Percentiles rank a stretch among this genome's conserved stretches.
phyloP scores from a whole-genome alignment of 2,888 invertebrate species.

The Brachylomia viminalis region DNA sequence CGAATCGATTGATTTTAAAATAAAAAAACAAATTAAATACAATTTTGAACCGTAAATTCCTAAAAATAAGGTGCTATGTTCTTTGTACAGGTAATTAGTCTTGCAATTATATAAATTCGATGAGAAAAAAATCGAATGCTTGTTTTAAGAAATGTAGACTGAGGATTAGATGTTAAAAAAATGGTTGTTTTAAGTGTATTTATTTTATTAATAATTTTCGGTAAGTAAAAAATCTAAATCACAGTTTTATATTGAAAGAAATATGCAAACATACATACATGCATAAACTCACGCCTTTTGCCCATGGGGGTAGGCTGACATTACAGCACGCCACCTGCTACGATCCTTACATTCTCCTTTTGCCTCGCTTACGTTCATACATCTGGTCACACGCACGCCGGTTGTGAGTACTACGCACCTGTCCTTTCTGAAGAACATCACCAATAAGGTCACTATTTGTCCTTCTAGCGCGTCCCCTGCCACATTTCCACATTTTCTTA shows the following conservation, averaged over 20 bases:
- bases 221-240: constrained; percentile 35
- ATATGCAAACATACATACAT: no score
- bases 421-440: no score
- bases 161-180: constrained; percentile 7
- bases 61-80: not conserved
- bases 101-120: constrained; percentile 48
- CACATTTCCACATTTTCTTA: no score
- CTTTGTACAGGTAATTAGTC: not conserved
- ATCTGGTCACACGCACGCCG: no score
- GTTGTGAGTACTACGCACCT: no score
- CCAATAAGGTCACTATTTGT: no score
- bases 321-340: no score
- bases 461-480: no score
- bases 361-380: no score
- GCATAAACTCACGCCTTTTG: no score
- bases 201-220: constrained; percentile 41
- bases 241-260: not conserved
- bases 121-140: not conserved
- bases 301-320: no score
- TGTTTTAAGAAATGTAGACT: constrained; percentile 17
- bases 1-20: constrained; percentile 19
- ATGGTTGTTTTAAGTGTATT: constrained; percentile 40
- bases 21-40: not conserved
- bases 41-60: accelerated
- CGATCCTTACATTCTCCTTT: no score